These are phyloP conservation scores for Synodontis membranacea DNA, from an alignment of 2,113 vertebrate species.

Conservation along the genomic window DNA sequence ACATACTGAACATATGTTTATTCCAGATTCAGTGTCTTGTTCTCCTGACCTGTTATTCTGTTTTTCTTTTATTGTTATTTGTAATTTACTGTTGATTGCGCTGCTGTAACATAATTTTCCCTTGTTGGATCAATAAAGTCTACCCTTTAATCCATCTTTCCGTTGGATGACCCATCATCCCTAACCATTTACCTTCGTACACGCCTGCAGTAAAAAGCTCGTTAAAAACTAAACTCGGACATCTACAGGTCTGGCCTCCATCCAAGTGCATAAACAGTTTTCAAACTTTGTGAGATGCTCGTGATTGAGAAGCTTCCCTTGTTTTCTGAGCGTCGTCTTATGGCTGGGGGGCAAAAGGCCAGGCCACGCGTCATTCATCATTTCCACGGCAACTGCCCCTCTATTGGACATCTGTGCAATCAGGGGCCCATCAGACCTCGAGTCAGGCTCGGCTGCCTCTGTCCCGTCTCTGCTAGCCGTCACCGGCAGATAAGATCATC, in stretches of 20 bases:
- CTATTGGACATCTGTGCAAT: constrained; percentile 78
- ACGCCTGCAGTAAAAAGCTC: not conserved
- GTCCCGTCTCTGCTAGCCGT: constrained; percentile 75
- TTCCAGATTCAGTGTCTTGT: no score
- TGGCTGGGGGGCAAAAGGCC: constrained; percentile 44
- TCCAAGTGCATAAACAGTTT: not conserved
- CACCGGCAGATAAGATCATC: constrained; percentile 83
- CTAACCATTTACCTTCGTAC: not conserved
- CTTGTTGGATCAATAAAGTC: no score
- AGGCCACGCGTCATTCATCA: constrained; percentile 76
- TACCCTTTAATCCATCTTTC: no score
- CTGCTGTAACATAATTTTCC: no score
- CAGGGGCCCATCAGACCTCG: constrained; percentile 74
- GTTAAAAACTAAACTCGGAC: not conserved
- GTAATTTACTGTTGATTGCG: no score
- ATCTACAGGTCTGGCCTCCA: not conserved
- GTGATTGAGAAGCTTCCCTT: constrained; percentile 50
- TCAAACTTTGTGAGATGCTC: constrained; percentile 33
- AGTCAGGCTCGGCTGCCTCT: constrained; percentile 72
- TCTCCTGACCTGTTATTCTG: no score
- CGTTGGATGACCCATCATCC: no score
- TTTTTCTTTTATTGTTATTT: no score
- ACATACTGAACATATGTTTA: no score
- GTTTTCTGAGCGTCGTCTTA: constrained; percentile 44
- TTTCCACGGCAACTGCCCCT: constrained; percentile 63